Conservation (phyloP, 2,888 invertebrate genomes). For the Buathra laborator region DNA sequence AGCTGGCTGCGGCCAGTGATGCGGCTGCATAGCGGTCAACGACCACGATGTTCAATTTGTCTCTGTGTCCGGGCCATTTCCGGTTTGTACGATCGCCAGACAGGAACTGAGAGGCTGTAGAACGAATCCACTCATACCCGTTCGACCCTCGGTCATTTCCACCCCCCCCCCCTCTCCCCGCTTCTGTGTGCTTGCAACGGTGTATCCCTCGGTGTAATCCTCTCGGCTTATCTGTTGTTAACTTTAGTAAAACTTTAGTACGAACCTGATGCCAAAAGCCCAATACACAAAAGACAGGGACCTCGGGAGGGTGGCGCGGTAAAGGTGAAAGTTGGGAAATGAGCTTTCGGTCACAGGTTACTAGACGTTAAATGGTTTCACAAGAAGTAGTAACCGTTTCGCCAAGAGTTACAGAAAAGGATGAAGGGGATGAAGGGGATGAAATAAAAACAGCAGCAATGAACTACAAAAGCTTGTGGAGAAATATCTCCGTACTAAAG, state of each 20-base stretch:
- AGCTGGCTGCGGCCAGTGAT: slow-evolving; percentile 61
- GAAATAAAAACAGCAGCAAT: neutral
- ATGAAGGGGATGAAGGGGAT: slow-evolving; percentile 1
- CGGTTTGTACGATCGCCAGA: slow-evolving; percentile 62
- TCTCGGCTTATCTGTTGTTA: slow-evolving; percentile 57
- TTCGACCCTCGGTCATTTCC: neutral
- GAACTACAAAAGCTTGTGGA: slow-evolving; percentile 21
- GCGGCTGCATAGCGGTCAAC: slow-evolving; percentile 43
- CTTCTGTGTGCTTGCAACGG: neutral
- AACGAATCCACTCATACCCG: slow-evolving; percentile 20
- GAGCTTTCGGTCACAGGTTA: slow-evolving; percentile 39
- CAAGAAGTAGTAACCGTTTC: slow-evolving; percentile 37
- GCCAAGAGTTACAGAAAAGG: neutral
- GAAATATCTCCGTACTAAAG: neutral
- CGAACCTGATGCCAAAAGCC: slow-evolving; percentile 11
- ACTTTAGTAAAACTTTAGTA: slow-evolving; percentile 43
- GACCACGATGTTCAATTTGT: slow-evolving; percentile 78
- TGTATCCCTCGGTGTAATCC: slow-evolving; percentile 23
- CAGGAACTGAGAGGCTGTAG: slow-evolving; percentile 48
- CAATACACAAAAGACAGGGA: slow-evolving; percentile 21
- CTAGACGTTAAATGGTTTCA: slow-evolving; percentile 21
- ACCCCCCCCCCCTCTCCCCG: neutral
- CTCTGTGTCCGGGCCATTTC: slow-evolving; percentile 71
- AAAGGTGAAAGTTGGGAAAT: slow-evolving; percentile 17
- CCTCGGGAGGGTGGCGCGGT: neutral